Conservation (phyloP, 2,113 vertebrate species). For the Oceanites oceanicus region DNA sequence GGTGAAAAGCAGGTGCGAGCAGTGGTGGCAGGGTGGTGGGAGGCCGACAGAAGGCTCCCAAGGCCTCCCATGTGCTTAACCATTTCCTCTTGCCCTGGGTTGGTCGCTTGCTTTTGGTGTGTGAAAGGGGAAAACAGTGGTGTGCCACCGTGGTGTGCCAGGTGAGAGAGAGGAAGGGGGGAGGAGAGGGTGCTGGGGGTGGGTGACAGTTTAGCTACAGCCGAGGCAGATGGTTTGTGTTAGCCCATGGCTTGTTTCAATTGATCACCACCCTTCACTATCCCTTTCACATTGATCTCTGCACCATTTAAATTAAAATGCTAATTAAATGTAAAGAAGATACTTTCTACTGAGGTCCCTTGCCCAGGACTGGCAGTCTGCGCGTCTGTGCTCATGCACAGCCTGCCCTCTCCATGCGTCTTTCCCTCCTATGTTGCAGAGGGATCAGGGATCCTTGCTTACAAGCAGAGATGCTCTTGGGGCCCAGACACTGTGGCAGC, state of each 20-base stretch:
- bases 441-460: background rate
- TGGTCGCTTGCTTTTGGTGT: fast-evolving
- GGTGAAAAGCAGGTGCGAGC: background rate
- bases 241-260: background rate
- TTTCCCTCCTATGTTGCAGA: background rate
- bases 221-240: background rate
- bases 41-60: background rate
- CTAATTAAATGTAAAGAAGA: background rate
- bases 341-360: background rate
- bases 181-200: background rate
- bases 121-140: background rate
- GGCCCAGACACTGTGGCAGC: background rate
- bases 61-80: background rate
- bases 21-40: background rate
- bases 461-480: background rate
- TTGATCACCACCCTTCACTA: background rate
- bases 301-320: background rate
- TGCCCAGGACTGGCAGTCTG: background rate
- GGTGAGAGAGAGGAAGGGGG: background rate
- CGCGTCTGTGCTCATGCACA: fast-evolving
- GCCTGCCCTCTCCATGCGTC: fast-evolving
- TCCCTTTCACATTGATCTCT: background rate
- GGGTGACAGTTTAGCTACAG: background rate
- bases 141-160: background rate
- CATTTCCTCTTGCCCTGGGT: background rate